phyloP scores from a whole-genome alignment of 2,888 invertebrate species.

The Hipparchia semele region DNA sequence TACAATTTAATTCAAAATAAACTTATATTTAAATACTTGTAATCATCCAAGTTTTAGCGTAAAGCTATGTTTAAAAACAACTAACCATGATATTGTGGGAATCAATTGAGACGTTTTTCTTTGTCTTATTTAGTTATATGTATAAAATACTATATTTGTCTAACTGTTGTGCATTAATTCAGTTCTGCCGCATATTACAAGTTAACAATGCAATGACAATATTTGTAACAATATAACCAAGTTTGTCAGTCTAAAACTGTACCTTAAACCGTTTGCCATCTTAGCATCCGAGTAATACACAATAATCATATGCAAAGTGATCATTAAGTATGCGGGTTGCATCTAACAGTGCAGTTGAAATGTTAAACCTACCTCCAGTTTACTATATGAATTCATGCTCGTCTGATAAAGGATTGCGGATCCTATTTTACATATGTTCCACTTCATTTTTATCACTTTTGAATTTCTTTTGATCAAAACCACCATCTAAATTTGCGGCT shows the following conservation, averaged over 20 bases:
- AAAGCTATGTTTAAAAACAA: not conserved
- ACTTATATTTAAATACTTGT: not conserved
- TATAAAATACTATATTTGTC: not conserved
- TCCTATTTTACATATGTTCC: conserved; percentile 38
- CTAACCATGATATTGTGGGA: not conserved
- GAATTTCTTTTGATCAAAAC: conserved; percentile 30
- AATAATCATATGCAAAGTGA: conserved; percentile 54
- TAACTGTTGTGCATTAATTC: conserved; percentile 14
- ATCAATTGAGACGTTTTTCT: not conserved
- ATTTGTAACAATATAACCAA: conserved; percentile 32
- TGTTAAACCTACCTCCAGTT: conserved; percentile 40
- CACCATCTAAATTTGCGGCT: conserved; percentile 23
- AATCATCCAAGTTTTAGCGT: not conserved
- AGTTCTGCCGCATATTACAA: conserved; percentile 15
- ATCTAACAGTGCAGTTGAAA: conserved; percentile 46
- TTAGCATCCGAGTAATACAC: conserved; percentile 42
- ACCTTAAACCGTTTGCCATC: conserved; percentile 41
- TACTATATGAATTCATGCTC: conserved; percentile 38
- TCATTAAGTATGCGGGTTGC: conserved; percentile 53
- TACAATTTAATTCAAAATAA: not conserved
- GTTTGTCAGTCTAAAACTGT: conserved; percentile 34
- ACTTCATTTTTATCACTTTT: conserved; percentile 36
- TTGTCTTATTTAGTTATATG: too few relatives aligned
- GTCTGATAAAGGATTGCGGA: conserved; percentile 40
- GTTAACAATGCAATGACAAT: conserved; percentile 27